These are phyloP conservation scores for Charadrius vociferus DNA, from an alignment of 2,113 vertebrate species.

Conservation along the genomic window DNA sequence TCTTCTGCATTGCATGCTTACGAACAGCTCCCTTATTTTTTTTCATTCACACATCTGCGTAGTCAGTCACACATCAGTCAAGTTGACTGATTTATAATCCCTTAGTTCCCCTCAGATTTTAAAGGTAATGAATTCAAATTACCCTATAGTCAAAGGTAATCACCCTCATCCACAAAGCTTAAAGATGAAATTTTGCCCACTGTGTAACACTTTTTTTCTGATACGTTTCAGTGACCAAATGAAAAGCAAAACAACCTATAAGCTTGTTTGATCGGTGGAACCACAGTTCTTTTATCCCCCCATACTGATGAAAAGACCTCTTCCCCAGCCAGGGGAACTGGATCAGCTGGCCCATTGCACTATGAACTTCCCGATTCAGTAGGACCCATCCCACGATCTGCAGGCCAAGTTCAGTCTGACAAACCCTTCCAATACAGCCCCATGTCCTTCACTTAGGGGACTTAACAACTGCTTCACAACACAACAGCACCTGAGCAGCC, in stretches of 20 bases:
- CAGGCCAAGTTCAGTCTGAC: background rate
- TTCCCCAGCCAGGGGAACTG: background rate
- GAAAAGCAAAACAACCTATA: background rate
- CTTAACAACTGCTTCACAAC: background rate
- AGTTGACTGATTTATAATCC: background rate
- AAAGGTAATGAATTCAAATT: background rate
- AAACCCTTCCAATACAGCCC: background rate
- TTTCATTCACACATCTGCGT: background rate
- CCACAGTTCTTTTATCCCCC: accelerated
- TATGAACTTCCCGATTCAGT: accelerated
- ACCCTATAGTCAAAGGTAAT: background rate
- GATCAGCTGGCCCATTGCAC: background rate
- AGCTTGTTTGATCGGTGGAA: background rate
- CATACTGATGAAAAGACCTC: background rate
- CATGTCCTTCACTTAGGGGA: accelerated
- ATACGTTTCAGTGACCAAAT: background rate
- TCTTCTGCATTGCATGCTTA: background rate
- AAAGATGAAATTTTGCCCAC: background rate
- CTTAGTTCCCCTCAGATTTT: background rate
- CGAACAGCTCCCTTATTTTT: background rate
- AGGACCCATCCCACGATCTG: background rate
- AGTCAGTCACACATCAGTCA: too few species aligned
- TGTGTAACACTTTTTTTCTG: background rate
- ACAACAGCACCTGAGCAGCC: background rate
- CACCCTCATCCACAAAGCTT: background rate